Percentiles rank a stretch among this genome's conserved stretches.
Conservation (phyloP, 1,140 invertebrate genomes). For the Cydia strobilella region DNA sequence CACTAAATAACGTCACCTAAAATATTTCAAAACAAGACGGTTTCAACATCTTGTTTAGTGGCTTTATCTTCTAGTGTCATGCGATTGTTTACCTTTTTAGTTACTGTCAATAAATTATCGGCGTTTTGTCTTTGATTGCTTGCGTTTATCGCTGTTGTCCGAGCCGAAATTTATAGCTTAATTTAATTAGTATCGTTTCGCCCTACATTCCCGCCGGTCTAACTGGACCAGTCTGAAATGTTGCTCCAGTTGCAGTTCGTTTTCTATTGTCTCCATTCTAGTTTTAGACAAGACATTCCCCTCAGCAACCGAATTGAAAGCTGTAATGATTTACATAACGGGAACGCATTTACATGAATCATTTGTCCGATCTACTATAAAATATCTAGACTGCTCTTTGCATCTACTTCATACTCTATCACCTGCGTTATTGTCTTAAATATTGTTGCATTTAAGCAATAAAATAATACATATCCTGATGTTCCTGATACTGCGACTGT, state of each 20-base stretch:
- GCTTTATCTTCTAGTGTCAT: background rate
- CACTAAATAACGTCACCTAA: slow-evolving; percentile 5
- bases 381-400: background rate
- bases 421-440: too few species aligned
- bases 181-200: slow-evolving; percentile 51
- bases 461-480: too few species aligned
- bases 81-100: slow-evolving; percentile 37
- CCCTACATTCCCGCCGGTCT: slow-evolving; percentile 43
- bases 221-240: slow-evolving; percentile 52
- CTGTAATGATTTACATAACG: slow-evolving; percentile 7
- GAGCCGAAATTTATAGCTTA: slow-evolving; percentile 45
- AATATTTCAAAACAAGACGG: background rate
- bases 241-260: slow-evolving; percentile 44
- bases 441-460: too few species aligned
- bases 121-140: slow-evolving; percentile 35
- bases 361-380: background rate
- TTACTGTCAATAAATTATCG: slow-evolving; percentile 23
- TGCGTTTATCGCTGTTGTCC: slow-evolving; percentile 34
- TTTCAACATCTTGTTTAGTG: background rate
- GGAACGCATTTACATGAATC: background rate
- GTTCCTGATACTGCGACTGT: background rate
- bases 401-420: too few species aligned
- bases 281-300: slow-evolving; percentile 9
- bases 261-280: slow-evolving; percentile 34
- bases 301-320: background rate